Evolutionary conservation across 1,140 invertebrate species (phyloP).

Genomic region (Saccostrea echinata): DNA sequence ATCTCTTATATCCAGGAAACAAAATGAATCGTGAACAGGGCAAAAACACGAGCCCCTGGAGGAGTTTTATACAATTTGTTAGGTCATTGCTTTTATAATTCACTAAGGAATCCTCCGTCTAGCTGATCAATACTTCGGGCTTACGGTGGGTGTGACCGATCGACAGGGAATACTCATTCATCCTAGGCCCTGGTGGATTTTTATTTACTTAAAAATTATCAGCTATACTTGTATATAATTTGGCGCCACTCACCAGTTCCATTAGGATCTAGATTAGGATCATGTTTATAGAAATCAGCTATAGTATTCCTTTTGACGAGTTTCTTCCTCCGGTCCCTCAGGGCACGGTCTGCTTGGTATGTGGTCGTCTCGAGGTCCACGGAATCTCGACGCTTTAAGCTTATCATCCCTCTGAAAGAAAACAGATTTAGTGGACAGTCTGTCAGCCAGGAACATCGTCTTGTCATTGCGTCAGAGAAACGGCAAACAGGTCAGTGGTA

Average conservation of each 20-base stretch:
- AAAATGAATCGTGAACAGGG: too few species aligned
- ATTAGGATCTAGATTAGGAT: not conserved
- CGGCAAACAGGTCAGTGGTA: not conserved
- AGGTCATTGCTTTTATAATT: too few species aligned
- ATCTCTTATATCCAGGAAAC: too few species aligned
- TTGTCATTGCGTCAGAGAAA: not conserved
- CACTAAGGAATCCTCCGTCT: too few species aligned
- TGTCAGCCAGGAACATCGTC: not conserved
- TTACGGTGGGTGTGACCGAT: too few species aligned
- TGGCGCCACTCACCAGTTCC: not conserved
- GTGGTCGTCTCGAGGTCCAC: conserved; percentile 52
- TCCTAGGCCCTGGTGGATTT: too few species aligned
- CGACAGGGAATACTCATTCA: too few species aligned
- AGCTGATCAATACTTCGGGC: too few species aligned
- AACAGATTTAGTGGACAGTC: not conserved
- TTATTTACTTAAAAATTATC: too few species aligned
- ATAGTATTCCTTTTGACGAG: conserved; percentile 54
- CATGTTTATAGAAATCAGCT: conserved; percentile 53
- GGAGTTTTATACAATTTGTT: too few species aligned
- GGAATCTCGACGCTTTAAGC: conserved; percentile 21
- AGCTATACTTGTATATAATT: not conserved
- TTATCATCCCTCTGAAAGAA: conserved; percentile 12
- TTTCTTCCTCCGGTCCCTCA: conserved; percentile 52
- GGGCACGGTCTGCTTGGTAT: conserved; percentile 48
- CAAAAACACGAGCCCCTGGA: too few species aligned